Percentiles rank a stretch among this genome's conserved stretches.
phyloP scores from a whole-genome alignment of 2,888 invertebrate genomes.

The Nomada lathburiana region DNA sequence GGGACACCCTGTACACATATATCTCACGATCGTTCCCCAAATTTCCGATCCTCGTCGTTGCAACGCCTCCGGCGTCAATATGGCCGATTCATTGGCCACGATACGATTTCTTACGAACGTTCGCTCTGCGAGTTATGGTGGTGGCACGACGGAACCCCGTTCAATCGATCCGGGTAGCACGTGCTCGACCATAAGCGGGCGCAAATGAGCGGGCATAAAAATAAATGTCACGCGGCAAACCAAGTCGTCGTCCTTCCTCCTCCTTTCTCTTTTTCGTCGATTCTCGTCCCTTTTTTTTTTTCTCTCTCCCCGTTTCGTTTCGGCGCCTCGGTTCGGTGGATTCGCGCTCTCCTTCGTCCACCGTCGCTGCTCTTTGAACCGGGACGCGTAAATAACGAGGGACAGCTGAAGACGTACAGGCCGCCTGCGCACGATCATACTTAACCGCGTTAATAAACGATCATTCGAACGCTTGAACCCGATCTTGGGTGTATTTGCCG shows the following conservation, averaged over 20 bases:
- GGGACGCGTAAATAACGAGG: conserved; percentile 67
- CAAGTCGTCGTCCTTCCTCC: conserved; percentile 24
- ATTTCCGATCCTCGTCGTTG: too few species aligned
- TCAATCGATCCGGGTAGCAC: conserved; percentile 71
- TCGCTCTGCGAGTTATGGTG: conserved; percentile 22
- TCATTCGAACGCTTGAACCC: conserved; percentile 10
- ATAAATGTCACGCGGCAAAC: conserved; percentile 68
- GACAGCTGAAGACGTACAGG: conserved; percentile 70
- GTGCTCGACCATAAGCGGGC: conserved; percentile 70
- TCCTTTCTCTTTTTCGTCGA: conserved; percentile 5
- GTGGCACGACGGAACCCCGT: conserved; percentile 24
- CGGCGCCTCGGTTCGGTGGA: neutral
- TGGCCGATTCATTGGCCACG: neutral
- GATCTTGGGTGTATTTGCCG: neutral
- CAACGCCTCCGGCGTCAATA: too few species aligned
- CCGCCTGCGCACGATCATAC: conserved; percentile 31
- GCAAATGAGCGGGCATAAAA: conserved; percentile 73
- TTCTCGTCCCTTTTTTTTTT: neutral
- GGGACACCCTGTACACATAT: too few species aligned
- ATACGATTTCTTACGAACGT: conserved; percentile 16
- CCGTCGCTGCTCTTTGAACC: conserved; percentile 4
- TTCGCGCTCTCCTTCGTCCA: neutral
- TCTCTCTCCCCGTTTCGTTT: conserved; percentile 22
- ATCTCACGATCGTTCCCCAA: too few species aligned
- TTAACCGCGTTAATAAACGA: conserved; percentile 22